These are phyloP conservation scores for Anadara kagoshimensis DNA, from an alignment of 1,140 invertebrate genomes.

Conservation along the genomic window DNA sequence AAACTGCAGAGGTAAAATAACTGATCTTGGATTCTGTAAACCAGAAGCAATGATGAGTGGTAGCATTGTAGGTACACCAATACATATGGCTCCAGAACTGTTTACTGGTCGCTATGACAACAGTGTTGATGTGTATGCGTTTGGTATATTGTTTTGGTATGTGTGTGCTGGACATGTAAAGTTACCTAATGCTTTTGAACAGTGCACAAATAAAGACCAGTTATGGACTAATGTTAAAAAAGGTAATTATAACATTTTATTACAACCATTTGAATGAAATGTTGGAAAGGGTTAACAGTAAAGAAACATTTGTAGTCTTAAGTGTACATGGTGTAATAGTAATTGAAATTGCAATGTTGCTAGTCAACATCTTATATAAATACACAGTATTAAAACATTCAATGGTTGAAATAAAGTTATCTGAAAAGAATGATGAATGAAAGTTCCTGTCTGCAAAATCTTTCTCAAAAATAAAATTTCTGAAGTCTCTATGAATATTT, in stretches of 20 bases:
- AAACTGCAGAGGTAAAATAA: conserved; percentile 86
- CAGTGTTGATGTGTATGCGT: conserved; percentile 92
- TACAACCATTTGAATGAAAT: neutral
- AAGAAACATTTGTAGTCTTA: too few relatives aligned
- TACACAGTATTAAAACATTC: too few relatives aligned
- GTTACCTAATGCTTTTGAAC: conserved; percentile 87
- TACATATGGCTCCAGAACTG: conserved; percentile 94
- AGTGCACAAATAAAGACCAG: conserved; percentile 91
- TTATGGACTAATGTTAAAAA: conserved; percentile 88
- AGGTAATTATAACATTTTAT: conserved; percentile 78
- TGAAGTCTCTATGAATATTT: too few relatives aligned
- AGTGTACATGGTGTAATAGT: too few relatives aligned
- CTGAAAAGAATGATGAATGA: too few relatives aligned
- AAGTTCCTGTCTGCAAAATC: too few relatives aligned
- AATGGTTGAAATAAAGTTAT: too few relatives aligned
- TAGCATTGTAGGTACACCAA: conserved; percentile 83
- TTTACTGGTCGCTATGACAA: conserved; percentile 86
- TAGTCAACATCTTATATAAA: too few relatives aligned
- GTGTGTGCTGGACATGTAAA: conserved; percentile 88
- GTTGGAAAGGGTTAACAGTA: neutral
- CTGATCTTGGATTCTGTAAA: conserved; percentile 93
- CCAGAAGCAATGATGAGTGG: conserved; percentile 93
- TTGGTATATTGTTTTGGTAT: conserved; percentile 94
- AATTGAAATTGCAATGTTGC: too few relatives aligned
- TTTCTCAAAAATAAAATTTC: too few relatives aligned